phyloP scores from a whole-genome alignment of 2,113 vertebrate species.

The Prionailurus viverrinus region DNA sequence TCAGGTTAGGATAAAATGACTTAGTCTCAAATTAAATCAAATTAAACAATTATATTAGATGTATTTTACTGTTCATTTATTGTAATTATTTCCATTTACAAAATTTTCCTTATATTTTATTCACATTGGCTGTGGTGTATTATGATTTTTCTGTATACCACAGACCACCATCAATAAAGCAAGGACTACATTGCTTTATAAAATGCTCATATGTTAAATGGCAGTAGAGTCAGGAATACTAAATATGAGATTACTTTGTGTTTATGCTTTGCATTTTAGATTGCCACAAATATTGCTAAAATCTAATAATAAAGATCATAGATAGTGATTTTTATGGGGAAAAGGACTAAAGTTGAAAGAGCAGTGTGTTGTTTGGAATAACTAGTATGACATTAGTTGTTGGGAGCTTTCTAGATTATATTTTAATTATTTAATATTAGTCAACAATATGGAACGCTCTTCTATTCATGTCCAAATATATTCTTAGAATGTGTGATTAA shows the following conservation, averaged over 20 bases:
- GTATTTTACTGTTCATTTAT: neutral
- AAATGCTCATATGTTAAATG: neutral
- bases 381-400: neutral
- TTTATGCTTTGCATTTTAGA: conserved; percentile 7
- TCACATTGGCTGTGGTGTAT: neutral
- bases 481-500: conserved; percentile 63
- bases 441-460: neutral
- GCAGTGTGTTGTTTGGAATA: neutral
- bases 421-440: neutral
- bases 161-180: neutral
- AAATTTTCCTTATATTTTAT: neutral
- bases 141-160: neutral
- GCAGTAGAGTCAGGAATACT: neutral
- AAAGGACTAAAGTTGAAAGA: neutral
- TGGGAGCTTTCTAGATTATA: conserved; percentile 5
- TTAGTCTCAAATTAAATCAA: neutral
- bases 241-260: neutral
- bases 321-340: neutral
- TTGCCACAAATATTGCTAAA: neutral
- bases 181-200: neutral
- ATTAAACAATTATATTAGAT: neutral
- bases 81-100: neutral
- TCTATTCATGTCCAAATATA: neutral
- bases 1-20: neutral
- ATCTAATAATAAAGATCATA: neutral